phyloP scores from a whole-genome alignment of 2,888 invertebrate species.

The Dexiosoma caninum region DNA sequence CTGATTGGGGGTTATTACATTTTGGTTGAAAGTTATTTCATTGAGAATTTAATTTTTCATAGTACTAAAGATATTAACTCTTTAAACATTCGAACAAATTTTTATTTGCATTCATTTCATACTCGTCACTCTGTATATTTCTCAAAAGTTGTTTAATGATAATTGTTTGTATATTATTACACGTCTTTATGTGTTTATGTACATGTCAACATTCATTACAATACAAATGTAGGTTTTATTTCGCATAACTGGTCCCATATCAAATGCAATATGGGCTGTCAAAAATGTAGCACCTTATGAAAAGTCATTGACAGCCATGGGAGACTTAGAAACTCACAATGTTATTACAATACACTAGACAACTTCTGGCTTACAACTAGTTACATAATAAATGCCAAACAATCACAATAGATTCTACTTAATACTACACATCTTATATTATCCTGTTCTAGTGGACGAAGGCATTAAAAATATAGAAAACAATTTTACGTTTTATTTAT shows the following conservation, averaged over 20 bases:
- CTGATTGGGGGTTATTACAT: too few relatives aligned
- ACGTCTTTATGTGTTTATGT: not conserved
- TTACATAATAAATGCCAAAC: constrained; percentile 22
- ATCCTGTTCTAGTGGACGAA: not conserved
- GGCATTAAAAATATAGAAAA: not conserved
- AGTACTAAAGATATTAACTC: not conserved
- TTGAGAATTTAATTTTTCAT: too few relatives aligned
- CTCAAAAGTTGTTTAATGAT: constrained; percentile 13
- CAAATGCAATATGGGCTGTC: constrained; percentile 63
- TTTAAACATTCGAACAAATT: not conserved
- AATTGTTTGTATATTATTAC: not conserved
- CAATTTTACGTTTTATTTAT: too few relatives aligned
- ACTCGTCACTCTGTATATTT: not conserved
- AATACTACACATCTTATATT: not conserved
- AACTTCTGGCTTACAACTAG: constrained; percentile 52
- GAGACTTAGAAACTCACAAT: constrained; percentile 7
- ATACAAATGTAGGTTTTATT: constrained; percentile 5
- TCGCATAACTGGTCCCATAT: constrained; percentile 52
- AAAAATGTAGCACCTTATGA: constrained; percentile 53
- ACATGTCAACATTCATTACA: not conserved
- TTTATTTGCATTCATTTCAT: not conserved
- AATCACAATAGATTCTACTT: constrained; percentile 7
- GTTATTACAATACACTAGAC: constrained; percentile 24
- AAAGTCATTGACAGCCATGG: constrained; percentile 58
- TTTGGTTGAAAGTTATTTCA: not conserved